Evolutionary conservation across 2,888 invertebrate genomes (phyloP).

Genomic region (Aleiodes alternator): DNA sequence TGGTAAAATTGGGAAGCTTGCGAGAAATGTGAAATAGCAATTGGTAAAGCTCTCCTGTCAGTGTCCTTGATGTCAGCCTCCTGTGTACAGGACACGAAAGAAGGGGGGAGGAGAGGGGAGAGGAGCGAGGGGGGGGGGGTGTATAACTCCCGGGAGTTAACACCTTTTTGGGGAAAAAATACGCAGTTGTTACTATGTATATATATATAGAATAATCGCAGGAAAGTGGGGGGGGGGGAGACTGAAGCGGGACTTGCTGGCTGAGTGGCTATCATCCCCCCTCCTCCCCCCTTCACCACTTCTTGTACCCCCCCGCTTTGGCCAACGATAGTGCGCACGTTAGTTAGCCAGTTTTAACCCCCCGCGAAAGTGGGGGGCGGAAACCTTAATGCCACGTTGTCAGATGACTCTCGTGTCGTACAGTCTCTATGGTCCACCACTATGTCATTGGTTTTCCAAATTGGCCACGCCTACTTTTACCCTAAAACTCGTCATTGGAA

Average conservation of each 20-base stretch:
- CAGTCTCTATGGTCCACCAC: slow-evolving; percentile 57
- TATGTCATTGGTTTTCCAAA: slow-evolving; percentile 65
- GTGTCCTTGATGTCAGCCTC: slow-evolving; percentile 27
- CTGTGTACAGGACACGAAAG: slow-evolving; percentile 16
- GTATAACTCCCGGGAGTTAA: slow-evolving; percentile 49
- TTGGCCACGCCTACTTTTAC: slow-evolving; percentile 66
- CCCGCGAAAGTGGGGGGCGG: slow-evolving; percentile 64
- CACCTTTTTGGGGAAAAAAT: slow-evolving; percentile 51
- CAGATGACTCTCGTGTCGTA: slow-evolving; percentile 62
- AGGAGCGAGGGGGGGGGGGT: slow-evolving; percentile 31
- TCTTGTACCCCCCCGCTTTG: too few relatives aligned
- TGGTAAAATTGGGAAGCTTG: slow-evolving; percentile 31
- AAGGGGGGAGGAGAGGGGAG: slow-evolving; percentile 24
- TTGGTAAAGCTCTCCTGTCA: not conserved
- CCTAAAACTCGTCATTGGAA: slow-evolving; percentile 39
- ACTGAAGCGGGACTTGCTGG: slow-evolving; percentile 70
- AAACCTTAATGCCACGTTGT: slow-evolving; percentile 70
- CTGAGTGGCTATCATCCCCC: slow-evolving; percentile 68
- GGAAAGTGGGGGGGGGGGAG: slow-evolving; percentile 38
- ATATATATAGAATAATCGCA: slow-evolving; percentile 32
- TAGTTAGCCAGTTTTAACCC: slow-evolving; percentile 66
- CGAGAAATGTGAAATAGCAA: slow-evolving; percentile 31
- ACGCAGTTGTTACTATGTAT: slow-evolving; percentile 39
- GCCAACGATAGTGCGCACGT: slow-evolving; percentile 57
- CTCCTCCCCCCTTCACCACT: slow-evolving; percentile 35